Evolutionary conservation across 2,888 invertebrate genomes (phyloP), one percentile per base, ranked within the genome.

Genomic region (Rhabditophanes sp.): DNA sequence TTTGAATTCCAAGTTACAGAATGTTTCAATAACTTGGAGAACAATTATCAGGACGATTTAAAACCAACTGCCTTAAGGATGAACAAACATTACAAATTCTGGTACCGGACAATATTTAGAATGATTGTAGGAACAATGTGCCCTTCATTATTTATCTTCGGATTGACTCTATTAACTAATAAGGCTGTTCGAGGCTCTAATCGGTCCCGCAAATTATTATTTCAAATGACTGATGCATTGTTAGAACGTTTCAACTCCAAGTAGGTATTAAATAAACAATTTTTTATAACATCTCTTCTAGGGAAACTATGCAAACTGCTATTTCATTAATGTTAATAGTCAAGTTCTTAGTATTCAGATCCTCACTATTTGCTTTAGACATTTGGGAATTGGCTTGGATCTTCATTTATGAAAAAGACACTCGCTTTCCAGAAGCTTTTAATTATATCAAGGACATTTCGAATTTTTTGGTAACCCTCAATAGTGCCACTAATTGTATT

Each of bases 401-500:
- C 1, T 36, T 41, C 6, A 44, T 43, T n/a, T 50, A 50, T 24
- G n/a, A n/a, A n/a, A n/a, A n/a, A n/a, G n/a, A n/a, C n/a, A n/a
- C n/a, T n/a, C n/a, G n/a, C n/a, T n/a, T n/a, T n/a, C n/a, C n/a
- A n/a, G n/a, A n/a, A n/a, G n/a, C n/a, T n/a, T n/a, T n/a, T n/a
- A n/a, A n/a, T n/a, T n/a, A n/a, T n/a, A 17, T 41, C 7, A 37
- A 44, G 15, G 55, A 53, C 36, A 45, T 47, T 15, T 46, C 46
- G 18, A 58, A 58, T 24, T 50, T 58, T 26, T 33, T 58, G 33
- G 39, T 58, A 5, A 38, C 59, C 8, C 34, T 58, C 28, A 58
- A 58, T 37, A 52, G 52, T 22, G 54, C 58, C 6, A 57, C 58
- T n/a, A 58, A 59, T 35, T 54, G 58, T 36, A 30, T 58, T 31